These are phyloP conservation scores for Magallana angulata DNA, from an alignment of 1,140 invertebrate genomes.

Conservation along the genomic window DNA sequence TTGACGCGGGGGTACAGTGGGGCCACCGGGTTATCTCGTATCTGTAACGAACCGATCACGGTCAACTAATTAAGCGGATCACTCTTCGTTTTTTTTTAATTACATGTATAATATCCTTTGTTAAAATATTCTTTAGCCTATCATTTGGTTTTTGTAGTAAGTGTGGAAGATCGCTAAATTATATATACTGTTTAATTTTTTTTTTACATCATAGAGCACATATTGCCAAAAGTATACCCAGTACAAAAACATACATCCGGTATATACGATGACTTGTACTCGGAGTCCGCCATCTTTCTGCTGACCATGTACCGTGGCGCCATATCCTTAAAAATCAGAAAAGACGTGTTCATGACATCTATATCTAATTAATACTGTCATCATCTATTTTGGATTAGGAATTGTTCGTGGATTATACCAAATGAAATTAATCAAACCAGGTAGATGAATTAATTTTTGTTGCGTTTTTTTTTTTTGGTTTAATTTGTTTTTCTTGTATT, in stretches of 20 bases:
- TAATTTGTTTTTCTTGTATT: no score
- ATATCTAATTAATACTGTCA: background rate
- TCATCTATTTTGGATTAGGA: background rate
- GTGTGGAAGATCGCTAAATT: no score
- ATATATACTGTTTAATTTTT: no score
- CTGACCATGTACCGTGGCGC: slow-evolving; percentile 59
- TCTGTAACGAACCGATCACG: background rate
- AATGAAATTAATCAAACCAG: no score
- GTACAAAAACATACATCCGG: slow-evolving; percentile 46
- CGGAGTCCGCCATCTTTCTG: slow-evolving; percentile 53
- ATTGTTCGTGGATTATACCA: background rate
- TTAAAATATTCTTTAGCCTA: no score
- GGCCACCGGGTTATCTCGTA: slow-evolving; percentile 19
- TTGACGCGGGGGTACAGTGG: slow-evolving; percentile 63
- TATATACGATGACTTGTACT: slow-evolving; percentile 59
- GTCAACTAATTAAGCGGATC: no score
- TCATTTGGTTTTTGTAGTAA: no score
- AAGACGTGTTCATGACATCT: background rate
- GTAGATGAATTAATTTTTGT: background rate
- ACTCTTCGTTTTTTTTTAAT: no score
- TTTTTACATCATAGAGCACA: no score
- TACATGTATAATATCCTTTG: no score
- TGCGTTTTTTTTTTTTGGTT: no score
- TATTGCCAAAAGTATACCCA: no score
- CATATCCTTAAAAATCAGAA: slow-evolving; percentile 60